Conservation (phyloP, 2,113 vertebrate species). For the Oenanthe melanoleuca region DNA sequence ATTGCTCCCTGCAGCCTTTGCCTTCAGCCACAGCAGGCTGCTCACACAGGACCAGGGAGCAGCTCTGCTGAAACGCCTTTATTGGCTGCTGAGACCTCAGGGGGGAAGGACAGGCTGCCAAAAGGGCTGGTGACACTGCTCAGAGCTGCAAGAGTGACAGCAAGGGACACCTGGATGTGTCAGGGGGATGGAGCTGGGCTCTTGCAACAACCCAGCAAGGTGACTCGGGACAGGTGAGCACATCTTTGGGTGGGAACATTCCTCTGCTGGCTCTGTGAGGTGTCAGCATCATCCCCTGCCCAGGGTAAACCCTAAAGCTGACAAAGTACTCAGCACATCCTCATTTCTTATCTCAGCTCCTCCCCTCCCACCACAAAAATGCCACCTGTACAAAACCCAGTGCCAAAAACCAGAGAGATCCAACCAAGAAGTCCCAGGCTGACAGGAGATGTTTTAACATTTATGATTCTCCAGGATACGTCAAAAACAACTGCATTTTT, state of each 20-base stretch:
- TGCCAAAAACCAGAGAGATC: background rate
- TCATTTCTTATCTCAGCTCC: background rate
- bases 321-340: background rate
- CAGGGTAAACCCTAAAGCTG: background rate
- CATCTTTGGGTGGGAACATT: background rate
- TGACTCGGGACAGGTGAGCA: background rate
- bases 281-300: background rate
- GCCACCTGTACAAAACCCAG: background rate
- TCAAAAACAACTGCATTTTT: background rate
- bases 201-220: accelerated
- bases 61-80: background rate
- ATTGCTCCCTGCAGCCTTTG: background rate
- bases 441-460: background rate
- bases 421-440: background rate
- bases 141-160: background rate
- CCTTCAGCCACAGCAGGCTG: background rate
- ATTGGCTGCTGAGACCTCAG: background rate
- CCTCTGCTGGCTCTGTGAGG: background rate
- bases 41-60: background rate
- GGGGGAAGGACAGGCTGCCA: background rate
- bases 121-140: background rate
- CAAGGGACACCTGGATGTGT: background rate
- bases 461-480: background rate
- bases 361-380: background rate
- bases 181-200: background rate